Percentiles rank a stretch among this genome's conserved stretches.
phyloP scores from a whole-genome alignment of 2,797 vertebrate species.

The Labeo calbasu region DNA sequence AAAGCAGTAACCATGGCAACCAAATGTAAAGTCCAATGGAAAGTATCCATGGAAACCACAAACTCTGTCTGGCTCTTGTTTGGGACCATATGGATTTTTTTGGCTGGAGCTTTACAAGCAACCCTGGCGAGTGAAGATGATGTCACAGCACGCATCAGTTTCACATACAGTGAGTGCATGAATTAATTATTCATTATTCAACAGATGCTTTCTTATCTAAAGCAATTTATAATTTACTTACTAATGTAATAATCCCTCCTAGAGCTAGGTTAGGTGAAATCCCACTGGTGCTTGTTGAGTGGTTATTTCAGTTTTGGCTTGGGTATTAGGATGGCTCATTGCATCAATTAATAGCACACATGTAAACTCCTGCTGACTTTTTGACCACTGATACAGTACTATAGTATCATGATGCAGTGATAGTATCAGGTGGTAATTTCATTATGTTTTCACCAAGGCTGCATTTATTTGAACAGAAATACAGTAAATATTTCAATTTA shows the following conservation, averaged over 20 bases:
- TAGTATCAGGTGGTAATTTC: background rate
- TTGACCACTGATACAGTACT: background rate
- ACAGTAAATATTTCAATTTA: too few relatives aligned
- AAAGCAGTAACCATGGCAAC: constrained; percentile 25
- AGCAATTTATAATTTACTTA: background rate
- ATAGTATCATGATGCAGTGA: background rate
- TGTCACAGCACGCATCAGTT: constrained; percentile 50
- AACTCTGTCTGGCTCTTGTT: constrained; percentile 42
- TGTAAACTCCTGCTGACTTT: too few relatives aligned
- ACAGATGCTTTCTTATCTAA: constrained; percentile 16
- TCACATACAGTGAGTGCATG: constrained; percentile 48
- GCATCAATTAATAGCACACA: too few relatives aligned
- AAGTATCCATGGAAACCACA: constrained; percentile 34
- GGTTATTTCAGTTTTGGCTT: too few relatives aligned
- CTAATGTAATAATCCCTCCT: background rate
- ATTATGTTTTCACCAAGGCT: background rate
- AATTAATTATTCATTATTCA: background rate
- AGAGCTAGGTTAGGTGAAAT: background rate
- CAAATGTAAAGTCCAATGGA: constrained; percentile 36
- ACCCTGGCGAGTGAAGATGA: constrained; percentile 40
- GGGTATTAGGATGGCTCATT: too few relatives aligned
- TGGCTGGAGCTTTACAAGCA: constrained; percentile 33
- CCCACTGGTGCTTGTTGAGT: background rate
- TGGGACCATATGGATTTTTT: constrained; percentile 53
- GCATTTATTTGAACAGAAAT: background rate